Conservation (phyloP, 2,797 vertebrate genomes). For the Micropoecilia bifurca region DNA sequence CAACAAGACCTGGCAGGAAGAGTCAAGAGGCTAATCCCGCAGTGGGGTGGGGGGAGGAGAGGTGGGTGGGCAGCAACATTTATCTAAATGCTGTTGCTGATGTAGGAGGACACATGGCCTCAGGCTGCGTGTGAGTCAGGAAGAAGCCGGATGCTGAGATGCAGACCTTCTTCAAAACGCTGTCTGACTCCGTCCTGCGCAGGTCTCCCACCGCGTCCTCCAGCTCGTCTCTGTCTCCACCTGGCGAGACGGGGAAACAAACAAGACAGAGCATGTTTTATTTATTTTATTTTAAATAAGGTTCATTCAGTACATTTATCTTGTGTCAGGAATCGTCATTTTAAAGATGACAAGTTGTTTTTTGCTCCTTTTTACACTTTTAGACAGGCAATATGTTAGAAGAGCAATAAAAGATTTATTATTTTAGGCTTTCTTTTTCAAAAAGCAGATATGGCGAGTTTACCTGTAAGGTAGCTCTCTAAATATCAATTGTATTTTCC, state of each 20-base stretch:
- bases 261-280: neutral
- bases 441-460: neutral
- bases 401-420: constrained; percentile 4
- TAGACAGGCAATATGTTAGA: neutral
- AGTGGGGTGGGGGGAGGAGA: constrained; percentile 26
- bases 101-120: constrained; percentile 52
- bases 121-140: constrained; percentile 24
- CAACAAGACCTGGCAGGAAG: constrained; percentile 53
- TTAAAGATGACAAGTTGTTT: constrained; percentile 9
- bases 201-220: constrained; percentile 90
- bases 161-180: constrained; percentile 94
- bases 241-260: constrained; percentile 71
- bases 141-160: constrained; percentile 39
- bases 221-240: constrained; percentile 88
- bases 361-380: neutral
- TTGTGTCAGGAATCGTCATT: neutral
- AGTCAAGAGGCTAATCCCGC: constrained; percentile 66
- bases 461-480: neutral
- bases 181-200: constrained; percentile 94
- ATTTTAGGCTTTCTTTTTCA: neutral
- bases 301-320: neutral
- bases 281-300: no score
- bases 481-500: neutral
- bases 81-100: constrained; percentile 58
- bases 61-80: constrained; percentile 43